Conservation (phyloP, 2,888 invertebrate genomes). For the Dryobotodes eremita region DNA sequence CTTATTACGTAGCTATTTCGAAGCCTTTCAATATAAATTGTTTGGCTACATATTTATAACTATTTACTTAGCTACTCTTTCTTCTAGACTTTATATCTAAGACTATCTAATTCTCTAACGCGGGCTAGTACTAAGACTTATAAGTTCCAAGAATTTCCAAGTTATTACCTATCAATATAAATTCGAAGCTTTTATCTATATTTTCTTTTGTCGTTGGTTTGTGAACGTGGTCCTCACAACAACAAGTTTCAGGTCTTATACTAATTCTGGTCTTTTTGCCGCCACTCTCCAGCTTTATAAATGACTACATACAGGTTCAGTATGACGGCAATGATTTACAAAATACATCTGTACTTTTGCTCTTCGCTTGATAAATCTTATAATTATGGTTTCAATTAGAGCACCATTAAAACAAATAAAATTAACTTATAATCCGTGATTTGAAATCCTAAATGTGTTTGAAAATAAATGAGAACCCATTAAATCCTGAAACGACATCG, state of each 20-base stretch:
- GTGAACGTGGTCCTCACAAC: neutral
- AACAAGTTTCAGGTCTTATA: neutral
- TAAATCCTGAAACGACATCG: neutral
- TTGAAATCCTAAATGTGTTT: neutral
- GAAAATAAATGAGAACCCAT: constrained; percentile 18
- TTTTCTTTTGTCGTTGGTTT: neutral
- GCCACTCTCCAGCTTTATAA: neutral
- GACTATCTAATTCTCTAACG: neutral
- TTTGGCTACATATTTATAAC: constrained; percentile 40
- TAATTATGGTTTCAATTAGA: neutral
- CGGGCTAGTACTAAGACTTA: neutral
- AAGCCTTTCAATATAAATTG: constrained; percentile 36
- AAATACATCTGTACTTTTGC: neutral
- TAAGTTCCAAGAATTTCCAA: neutral
- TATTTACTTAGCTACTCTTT: constrained; percentile 33
- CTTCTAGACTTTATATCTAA: neutral
- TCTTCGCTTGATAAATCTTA: neutral
- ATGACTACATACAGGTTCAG: neutral
- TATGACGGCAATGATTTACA: neutral
- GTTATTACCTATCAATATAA: neutral
- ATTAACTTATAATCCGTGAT: neutral
- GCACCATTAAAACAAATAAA: neutral
- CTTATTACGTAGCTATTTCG: constrained; percentile 33
- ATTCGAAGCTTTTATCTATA: neutral
- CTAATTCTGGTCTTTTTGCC: neutral